phyloP scores from a whole-genome alignment of 2,113 vertebrate species.

The Sander lucioperca region DNA sequence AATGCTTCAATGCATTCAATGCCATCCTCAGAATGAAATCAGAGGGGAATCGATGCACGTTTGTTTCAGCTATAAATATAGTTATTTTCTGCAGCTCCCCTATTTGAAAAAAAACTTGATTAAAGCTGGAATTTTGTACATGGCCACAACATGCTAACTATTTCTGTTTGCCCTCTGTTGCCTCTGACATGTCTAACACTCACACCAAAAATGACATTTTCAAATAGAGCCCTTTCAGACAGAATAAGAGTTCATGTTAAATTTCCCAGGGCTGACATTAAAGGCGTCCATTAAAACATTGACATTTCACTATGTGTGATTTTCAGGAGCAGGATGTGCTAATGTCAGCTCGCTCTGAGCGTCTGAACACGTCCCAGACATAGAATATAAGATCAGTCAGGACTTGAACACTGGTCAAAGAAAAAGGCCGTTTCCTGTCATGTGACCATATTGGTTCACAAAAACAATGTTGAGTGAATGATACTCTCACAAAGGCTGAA shows the following conservation, averaged over 20 bases:
- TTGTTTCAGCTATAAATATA: slow-evolving; percentile 62
- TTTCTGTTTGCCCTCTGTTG: neutral
- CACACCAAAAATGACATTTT: slow-evolving; percentile 3
- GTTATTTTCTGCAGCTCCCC: slow-evolving; percentile 41
- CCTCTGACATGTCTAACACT: slow-evolving; percentile 6
- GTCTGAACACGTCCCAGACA: slow-evolving; percentile 52
- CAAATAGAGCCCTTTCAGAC: slow-evolving; percentile 30
- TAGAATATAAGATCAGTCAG: slow-evolving; percentile 57
- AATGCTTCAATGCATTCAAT: slow-evolving; percentile 61
- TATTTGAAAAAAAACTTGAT: slow-evolving; percentile 32
- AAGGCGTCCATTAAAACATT: slow-evolving; percentile 70
- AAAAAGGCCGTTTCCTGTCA: slow-evolving; percentile 66
- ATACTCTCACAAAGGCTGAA: slow-evolving; percentile 30
- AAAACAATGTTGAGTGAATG: slow-evolving; percentile 37
- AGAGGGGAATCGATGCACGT: slow-evolving; percentile 56
- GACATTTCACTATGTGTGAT: slow-evolving; percentile 77
- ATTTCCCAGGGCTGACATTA: slow-evolving; percentile 62
- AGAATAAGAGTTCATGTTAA: slow-evolving; percentile 47
- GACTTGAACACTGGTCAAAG: slow-evolving; percentile 48
- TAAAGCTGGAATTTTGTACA: slow-evolving; percentile 31
- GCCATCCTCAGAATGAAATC: slow-evolving; percentile 48
- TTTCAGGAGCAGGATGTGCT: slow-evolving; percentile 64
- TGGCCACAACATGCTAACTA: neutral
- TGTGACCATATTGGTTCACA: slow-evolving; percentile 31
- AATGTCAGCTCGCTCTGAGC: slow-evolving; percentile 60